phyloP scores from a whole-genome alignment of 2,888 invertebrate genomes.

The Meteorus colon region DNA sequence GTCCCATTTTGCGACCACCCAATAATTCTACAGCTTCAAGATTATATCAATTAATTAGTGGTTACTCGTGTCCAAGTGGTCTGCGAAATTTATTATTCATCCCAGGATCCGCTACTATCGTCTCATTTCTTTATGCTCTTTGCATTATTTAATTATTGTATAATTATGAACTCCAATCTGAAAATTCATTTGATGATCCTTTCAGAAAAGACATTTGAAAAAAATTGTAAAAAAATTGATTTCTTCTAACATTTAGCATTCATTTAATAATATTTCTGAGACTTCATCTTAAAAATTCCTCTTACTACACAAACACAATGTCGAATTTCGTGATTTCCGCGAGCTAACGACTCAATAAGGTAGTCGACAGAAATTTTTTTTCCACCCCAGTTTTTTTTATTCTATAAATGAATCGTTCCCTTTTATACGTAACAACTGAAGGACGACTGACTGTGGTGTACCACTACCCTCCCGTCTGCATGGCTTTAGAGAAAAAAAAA shows the following conservation, averaged over 20 bases:
- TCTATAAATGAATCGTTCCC: neutral
- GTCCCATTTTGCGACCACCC: constrained; percentile 13
- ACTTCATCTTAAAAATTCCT: too few relatives aligned
- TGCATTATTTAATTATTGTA: neutral
- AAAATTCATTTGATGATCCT: too few relatives aligned
- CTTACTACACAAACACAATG: too few relatives aligned
- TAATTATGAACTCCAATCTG: neutral
- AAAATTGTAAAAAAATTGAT: too few relatives aligned
- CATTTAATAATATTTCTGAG: too few relatives aligned
- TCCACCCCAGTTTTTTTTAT: neutral
- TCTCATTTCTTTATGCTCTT: neutral
- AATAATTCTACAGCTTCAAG: constrained; percentile 33
- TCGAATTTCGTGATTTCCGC: neutral
- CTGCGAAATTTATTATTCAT: neutral
- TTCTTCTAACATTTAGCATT: too few relatives aligned
- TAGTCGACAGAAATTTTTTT: neutral
- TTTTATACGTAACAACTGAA: constrained; percentile 1
- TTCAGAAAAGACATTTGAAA: too few relatives aligned
- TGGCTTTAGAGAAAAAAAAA: constrained; percentile 22
- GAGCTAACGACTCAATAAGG: neutral
- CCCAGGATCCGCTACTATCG: neutral
- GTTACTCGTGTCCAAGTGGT: neutral
- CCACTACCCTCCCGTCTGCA: constrained; percentile 5
- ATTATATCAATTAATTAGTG: constrained; percentile 43
- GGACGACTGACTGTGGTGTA: neutral